Base-by-base conservation (phyloP, 2,113 vertebrate species). In the Noctilio leporinus region DNA sequence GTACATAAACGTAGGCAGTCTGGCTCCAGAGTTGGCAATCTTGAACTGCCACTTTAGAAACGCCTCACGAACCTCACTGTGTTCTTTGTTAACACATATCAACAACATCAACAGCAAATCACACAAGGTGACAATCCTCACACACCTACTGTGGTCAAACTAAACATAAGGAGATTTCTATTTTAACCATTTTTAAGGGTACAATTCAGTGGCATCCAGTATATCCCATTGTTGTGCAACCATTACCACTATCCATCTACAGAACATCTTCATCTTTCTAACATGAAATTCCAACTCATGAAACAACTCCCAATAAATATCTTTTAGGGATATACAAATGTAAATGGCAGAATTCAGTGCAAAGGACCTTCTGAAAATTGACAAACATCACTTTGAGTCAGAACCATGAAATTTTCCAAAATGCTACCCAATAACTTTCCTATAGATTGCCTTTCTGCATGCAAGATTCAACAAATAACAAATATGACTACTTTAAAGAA, bases 401-500 rank as follows among this genome's bases (percentile, higher is more conserved):
- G 59, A 90, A 76, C 19, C 19, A 86, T 26, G 22, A 22, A 57
- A 82, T 89, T 47, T 90, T 40, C 64, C 57, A 35, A 22, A 85
- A 85, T 45, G 43, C 28, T 45, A 83, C 20, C 40, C 10, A 76
- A 45, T 67, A 3, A 1, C 10, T 67, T 72, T 53, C 20, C 43
- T 86, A 65, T 40, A 86, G 7, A 20, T 3, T 70, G 9, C 43
- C 76, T 82, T 73, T 93, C 77, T 80, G 65, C 49, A 92, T 15
- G 38, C 17, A 85, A 67, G 47, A 81, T 64, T 40, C 62, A 57
- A 94, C 19, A 70, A 91, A 45, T 45, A 75, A 72, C 15, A 84
- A 91, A 85, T 30, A 55, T 22, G 65, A 59, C 16, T 43, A 77
- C 80, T 86, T 90, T 92, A 76, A 94, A 92, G 57, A 94, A 91